Percentiles rank a stretch among this genome's conserved stretches.
Conservation (phyloP, 2,888 invertebrate genomes). For the Rotaria magnacalcarata region DNA sequence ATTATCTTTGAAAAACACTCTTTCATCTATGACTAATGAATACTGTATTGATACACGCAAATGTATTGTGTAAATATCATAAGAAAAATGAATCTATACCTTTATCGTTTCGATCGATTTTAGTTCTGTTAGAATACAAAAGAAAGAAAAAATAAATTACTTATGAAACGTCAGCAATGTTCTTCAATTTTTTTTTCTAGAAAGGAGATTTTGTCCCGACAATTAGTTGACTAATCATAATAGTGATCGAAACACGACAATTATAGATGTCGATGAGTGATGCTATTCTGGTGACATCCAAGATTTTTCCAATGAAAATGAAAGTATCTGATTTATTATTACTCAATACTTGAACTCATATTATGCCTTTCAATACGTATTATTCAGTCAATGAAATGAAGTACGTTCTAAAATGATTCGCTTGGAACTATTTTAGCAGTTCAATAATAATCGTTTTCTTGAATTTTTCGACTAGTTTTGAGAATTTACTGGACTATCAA, state of each 20-base stretch:
- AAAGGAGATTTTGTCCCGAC: neutral
- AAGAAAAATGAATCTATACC: neutral
- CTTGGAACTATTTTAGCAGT: too few species aligned
- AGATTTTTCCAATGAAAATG: too few species aligned
- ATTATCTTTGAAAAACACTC: neutral
- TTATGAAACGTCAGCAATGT: neutral
- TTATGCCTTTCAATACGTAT: too few species aligned
- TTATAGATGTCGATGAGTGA: neutral
- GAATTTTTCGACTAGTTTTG: too few species aligned
- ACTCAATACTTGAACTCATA: too few species aligned
- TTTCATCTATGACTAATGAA: too few species aligned
- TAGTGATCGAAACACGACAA: neutral
- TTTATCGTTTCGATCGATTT: neutral
- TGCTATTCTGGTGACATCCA: too few species aligned
- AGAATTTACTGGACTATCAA: too few species aligned
- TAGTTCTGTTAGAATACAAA: neutral
- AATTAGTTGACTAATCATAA: neutral
- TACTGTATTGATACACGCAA: neutral
- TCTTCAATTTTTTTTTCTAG: neutral
- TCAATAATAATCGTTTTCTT: too few species aligned
- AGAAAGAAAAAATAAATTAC: neutral
- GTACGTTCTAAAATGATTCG: too few species aligned
- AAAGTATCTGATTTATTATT: too few species aligned
- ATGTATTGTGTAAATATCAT: neutral
- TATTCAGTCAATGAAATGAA: too few species aligned